Evolutionary conservation across 2,113 vertebrate genomes (phyloP).

Genomic region (Irena cyanogastra): DNA sequence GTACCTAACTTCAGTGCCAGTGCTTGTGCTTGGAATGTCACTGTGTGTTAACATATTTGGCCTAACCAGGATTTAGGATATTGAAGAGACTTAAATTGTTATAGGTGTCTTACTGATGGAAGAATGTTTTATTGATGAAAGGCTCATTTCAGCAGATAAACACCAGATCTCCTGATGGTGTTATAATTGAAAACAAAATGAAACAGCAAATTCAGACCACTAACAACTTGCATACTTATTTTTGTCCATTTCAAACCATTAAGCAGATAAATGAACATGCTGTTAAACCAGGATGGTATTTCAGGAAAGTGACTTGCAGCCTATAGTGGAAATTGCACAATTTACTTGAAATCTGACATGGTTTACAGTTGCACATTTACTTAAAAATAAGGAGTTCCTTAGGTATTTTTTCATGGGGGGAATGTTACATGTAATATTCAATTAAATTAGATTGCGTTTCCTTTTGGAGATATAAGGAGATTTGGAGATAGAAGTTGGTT

Average conservation of each 20-base stretch:
- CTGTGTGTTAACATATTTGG: background rate
- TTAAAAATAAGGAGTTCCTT: background rate
- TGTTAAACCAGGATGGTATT: background rate
- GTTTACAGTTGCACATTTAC: background rate
- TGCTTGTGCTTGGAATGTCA: background rate
- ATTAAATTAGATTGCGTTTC: background rate
- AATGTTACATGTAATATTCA: background rate
- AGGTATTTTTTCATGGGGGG: background rate
- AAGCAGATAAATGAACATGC: background rate
- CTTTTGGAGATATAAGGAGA: background rate
- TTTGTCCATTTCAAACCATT: background rate
- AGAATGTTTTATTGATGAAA: constrained; percentile 16
- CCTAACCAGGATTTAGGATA: background rate
- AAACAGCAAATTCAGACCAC: background rate
- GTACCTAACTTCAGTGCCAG: background rate
- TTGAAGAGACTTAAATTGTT: background rate
- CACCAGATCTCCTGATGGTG: background rate
- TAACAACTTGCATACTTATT: background rate
- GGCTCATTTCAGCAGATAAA: background rate
- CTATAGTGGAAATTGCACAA: background rate
- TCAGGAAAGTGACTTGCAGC: background rate
- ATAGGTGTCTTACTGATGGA: background rate
- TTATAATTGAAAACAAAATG: constrained; percentile 37
- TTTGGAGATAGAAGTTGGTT: background rate
- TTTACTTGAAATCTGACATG: background rate